These are phyloP conservation scores for Etheostoma nigrum DNA, from an alignment of 2,797 vertebrate species.

Conservation along the genomic window DNA sequence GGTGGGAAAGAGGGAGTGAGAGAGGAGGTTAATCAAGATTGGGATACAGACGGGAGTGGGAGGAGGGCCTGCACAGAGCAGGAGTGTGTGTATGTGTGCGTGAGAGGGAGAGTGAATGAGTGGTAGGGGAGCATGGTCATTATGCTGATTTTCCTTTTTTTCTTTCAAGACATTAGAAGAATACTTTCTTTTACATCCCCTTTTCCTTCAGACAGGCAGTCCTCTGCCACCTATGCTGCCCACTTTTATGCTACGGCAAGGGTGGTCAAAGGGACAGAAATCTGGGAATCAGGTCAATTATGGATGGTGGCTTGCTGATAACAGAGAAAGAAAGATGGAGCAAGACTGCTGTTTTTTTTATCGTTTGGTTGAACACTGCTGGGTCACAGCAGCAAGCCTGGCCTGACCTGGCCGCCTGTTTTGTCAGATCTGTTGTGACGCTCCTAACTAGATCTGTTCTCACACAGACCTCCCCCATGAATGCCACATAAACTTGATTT, in stretches of 20 bases:
- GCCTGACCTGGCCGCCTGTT: constrained; percentile 77
- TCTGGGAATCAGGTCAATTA: constrained; percentile 91
- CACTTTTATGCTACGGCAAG: constrained; percentile 86
- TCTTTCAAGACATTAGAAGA: constrained; percentile 86
- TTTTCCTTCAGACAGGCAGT: constrained; percentile 78
- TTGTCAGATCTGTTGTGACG: constrained; percentile 80
- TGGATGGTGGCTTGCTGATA: constrained; percentile 84
- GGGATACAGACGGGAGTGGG: constrained; percentile 83
- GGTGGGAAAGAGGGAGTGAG: constrained; percentile 82
- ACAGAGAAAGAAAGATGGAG: constrained; percentile 74
- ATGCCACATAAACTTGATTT: constrained; percentile 69
- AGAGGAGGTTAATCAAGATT: constrained; percentile 88
- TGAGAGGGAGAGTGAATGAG: constrained; percentile 83
- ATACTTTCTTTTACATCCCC: constrained; percentile 84
- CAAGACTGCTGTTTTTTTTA: constrained; percentile 67
- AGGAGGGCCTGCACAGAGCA: constrained; percentile 73
- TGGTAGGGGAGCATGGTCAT: constrained; percentile 86
- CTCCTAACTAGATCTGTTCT: constrained; percentile 84
- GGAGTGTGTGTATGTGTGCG: constrained; percentile 64
- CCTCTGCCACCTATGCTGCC: constrained; percentile 88
- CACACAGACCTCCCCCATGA: constrained; percentile 79
- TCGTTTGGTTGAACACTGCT: constrained; percentile 60
- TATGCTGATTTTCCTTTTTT: constrained; percentile 88
- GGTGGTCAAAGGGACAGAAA: constrained; percentile 87
- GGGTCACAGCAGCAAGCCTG: constrained; percentile 65